Conservation (phyloP, 1,140 invertebrate genomes). For the Trigoniulus corallinus region DNA sequence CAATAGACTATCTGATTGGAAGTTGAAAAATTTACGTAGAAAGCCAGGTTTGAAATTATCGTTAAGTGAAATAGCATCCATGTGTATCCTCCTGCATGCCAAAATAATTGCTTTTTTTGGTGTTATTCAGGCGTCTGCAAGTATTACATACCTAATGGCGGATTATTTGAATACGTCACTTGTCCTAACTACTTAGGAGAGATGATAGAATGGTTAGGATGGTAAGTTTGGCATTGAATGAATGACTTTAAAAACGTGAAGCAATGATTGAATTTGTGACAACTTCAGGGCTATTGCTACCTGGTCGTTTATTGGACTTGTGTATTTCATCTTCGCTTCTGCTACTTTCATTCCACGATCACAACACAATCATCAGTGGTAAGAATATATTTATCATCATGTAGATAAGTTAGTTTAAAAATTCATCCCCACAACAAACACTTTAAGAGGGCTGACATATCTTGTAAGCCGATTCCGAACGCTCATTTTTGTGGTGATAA, state of each 20-base stretch:
- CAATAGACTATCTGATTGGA: background rate
- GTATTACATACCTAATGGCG: background rate
- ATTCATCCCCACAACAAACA: no score
- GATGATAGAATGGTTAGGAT: background rate
- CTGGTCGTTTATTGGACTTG: background rate
- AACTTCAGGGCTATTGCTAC: background rate
- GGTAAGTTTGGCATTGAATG: background rate
- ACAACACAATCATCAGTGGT: background rate
- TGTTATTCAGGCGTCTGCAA: background rate
- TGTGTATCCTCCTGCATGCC: background rate
- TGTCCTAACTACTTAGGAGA: background rate
- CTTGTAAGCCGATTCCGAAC: no score
- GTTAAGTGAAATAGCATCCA: no score
- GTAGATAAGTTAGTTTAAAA: no score
- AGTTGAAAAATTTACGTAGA: background rate
- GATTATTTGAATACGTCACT: background rate
- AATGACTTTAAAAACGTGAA: background rate
- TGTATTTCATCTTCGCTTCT: background rate
- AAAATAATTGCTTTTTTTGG: background rate
- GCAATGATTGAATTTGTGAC: background rate
- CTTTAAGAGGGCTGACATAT: no score
- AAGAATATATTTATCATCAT: no score
- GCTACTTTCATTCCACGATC: background rate
- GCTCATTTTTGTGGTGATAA: no score
- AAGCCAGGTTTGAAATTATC: background rate